Percentiles rank a stretch among this genome's conserved stretches.
Evolutionary conservation across 2,888 invertebrate genomes (phyloP).

Genomic region (Hetaerina titia): DNA sequence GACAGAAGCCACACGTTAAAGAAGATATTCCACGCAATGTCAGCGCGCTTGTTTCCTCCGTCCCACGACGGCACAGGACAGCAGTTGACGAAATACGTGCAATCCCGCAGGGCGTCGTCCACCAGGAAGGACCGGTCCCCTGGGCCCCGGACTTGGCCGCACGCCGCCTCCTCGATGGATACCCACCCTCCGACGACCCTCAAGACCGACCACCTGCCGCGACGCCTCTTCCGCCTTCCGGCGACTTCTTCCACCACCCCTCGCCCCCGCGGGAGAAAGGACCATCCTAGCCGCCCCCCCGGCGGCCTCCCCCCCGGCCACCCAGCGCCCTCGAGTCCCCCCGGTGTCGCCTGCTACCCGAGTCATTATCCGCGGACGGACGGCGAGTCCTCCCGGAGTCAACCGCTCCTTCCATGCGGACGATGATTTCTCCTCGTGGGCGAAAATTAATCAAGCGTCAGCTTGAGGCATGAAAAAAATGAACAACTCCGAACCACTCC

Average conservation of each 20-base stretch:
- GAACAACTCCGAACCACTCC: not conserved
- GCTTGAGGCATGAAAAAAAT: not conserved
- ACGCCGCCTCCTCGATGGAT: not conserved
- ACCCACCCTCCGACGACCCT: not conserved
- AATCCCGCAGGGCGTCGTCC: not conserved
- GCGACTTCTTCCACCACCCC: not conserved
- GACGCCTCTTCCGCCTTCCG: not conserved
- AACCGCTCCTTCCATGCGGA: not conserved
- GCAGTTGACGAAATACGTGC: not conserved
- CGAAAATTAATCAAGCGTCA: not conserved
- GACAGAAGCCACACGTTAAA: no score
- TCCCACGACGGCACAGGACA: not conserved
- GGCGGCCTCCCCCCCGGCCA: not conserved
- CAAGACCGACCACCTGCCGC: not conserved
- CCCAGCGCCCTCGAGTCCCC: not conserved
- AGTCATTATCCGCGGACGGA: not conserved
- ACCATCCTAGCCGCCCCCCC: not conserved
- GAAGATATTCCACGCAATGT: not conserved
- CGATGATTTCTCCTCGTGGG: not conserved
- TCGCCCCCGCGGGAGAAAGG: not conserved
- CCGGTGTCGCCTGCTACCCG: not conserved
- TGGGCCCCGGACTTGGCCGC: not conserved
- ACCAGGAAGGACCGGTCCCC: not conserved
- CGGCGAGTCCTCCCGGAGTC: not conserved
- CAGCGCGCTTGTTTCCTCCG: not conserved